Evolutionary conservation across 2,113 vertebrate species (phyloP), one percentile per base, ranked within the genome.

Genomic region (Spea multiplicata): DNA sequence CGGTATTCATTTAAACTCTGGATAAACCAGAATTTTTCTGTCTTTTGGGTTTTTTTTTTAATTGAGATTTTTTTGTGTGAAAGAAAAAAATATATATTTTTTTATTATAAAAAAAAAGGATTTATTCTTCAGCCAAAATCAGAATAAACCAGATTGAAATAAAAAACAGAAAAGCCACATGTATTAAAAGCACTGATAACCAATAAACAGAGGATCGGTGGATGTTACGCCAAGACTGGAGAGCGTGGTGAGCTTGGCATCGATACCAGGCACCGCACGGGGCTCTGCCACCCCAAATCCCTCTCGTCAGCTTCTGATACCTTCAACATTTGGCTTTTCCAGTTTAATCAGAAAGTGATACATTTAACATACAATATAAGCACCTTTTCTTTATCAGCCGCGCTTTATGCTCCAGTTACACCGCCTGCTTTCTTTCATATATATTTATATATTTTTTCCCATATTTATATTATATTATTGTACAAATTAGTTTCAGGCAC

Each of bases 41-140:
- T n/a, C n/a, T n/a, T n/a, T n/a, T n/a, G n/a, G n/a, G n/a, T n/a
- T n/a, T n/a, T n/a, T n/a, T n/a, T n/a, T n/a, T n/a, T n/a, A n/a
- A n/a, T n/a, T n/a, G n/a, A n/a, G 30, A 30, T 1, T 30, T 30
- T 30, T 30, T 30, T 30, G 30, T 30, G 30, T 30, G 30, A 30
- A 8, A 16, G 7, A 64, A 3, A 64, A 1, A 44, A 13, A 72
- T 3, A 5, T n/a, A 6, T 0, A 7, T 30, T 49, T n/a, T n/a
- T 80, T 46, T 82, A 65, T 76, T 88, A 83, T 90, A 82, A 86
- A 89, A 87, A n/a, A 88, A 89, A 87, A 81, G 82, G 84, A 85
- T 90, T 88, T 89, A 90, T 88, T 89, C 85, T 88, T 84, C 82
- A 86, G 85, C 84, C 65, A 86, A 87, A 89, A 62, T 55, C 55